Evolutionary conservation across 92 coral and sea anemone genomes (phyloP).

Genomic region (Phenganax subtilis): DNA sequence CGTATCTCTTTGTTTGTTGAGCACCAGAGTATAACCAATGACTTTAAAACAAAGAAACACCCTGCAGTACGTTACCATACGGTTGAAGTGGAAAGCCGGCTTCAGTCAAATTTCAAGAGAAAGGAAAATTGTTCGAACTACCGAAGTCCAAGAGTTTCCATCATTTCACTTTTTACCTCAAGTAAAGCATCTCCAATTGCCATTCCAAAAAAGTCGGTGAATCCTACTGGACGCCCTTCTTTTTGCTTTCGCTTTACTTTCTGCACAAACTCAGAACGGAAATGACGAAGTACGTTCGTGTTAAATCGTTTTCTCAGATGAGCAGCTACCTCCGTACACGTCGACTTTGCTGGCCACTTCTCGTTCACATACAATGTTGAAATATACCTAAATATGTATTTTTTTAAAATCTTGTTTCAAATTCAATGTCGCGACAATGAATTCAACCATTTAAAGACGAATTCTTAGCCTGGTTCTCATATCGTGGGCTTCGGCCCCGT

Average conservation of each 20-base stretch:
- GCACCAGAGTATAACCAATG: too few relatives aligned
- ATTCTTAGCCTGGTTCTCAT: too few relatives aligned
- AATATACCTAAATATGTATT: constrained; percentile 48
- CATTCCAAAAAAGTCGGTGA: constrained; percentile 67
- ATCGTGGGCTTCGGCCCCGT: too few relatives aligned
- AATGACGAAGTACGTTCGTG: constrained; percentile 42
- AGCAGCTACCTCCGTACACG: constrained; percentile 43
- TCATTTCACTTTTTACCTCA: constrained; percentile 23
- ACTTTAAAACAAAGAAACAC: too few relatives aligned
- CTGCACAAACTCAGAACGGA: constrained; percentile 53
- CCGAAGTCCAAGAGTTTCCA: too few relatives aligned
- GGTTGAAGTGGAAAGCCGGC: too few relatives aligned
- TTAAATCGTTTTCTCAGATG: constrained; percentile 48
- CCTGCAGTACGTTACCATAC: too few relatives aligned
- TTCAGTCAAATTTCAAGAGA: neutral
- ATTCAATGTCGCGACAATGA: neutral
- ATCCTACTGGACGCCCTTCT: constrained; percentile 65
- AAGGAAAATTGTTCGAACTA: neutral
- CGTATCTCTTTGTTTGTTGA: too few relatives aligned
- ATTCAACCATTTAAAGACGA: neutral
- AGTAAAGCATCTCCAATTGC: constrained; percentile 64
- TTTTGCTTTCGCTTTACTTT: constrained; percentile 50
- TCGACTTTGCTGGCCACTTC: constrained; percentile 46
- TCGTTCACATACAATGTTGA: constrained; percentile 63
- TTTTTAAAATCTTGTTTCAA: neutral